Base-by-base conservation (phyloP, 2,888 invertebrate genomes). In the Synanthedon myopaeformis region DNA sequence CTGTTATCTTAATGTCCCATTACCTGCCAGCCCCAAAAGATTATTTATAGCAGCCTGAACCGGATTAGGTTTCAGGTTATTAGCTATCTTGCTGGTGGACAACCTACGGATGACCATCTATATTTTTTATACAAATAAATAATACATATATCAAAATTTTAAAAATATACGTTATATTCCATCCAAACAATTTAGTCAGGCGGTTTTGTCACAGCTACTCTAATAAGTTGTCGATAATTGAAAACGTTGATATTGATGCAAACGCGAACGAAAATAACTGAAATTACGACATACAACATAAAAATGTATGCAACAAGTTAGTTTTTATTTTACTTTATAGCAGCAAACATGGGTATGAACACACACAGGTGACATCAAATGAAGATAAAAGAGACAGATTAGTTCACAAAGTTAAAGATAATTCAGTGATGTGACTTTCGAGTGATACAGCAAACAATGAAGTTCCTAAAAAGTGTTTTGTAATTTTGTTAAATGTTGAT, bases 361-460 rank as follows among this genome's bases (percentile, higher is more conserved):
- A 45, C 10, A 45, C 45, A 45, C 45, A 45, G 45, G 45, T 45
- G 45, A 45, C 45, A 52, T 12, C n/a, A 19, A n/a, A 45, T 45
- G 35, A 35, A 45, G 13, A 45, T 45, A 45, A 53, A 41, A 49
- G 52, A 51, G 55, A 57, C 49, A 51, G 55, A 52, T 54, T 45
- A 45, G 45, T 45, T 45, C 45, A 45, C 45, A 12, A 45, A 41
- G 52, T 17, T 19, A 17, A 42, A 17, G 19, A 52, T 14, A 52
- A 42, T 45, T 13, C 45, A 14, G 72, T 76, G 64, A 77, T 74
- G 76, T 76, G 76, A 75, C 69, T 64, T 56, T 62, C 56, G 57
- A 72, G 71, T 72, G 69, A 70, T 14, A 55, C 60, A 63, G 60
- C 59, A 60, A 63, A 65, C 55, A 59, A 59, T 59, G 59, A 65